phyloP scores from a whole-genome alignment of 1,140 invertebrate species.

The Agrilus planipennis region DNA sequence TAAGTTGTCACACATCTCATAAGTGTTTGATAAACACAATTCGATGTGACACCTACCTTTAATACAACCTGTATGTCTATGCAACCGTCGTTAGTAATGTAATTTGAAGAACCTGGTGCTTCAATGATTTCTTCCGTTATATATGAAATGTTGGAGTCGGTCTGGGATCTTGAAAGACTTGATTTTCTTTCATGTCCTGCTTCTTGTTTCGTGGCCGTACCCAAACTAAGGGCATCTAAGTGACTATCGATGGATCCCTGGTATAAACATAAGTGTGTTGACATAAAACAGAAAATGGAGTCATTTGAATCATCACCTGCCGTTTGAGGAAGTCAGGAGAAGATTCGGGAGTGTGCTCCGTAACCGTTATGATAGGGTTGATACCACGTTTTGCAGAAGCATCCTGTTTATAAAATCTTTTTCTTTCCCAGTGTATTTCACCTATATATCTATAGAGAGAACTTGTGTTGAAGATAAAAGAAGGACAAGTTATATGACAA shows the following conservation, averaged over 20 bases:
- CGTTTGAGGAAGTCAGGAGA: slow-evolving; percentile 69
- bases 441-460: slow-evolving; percentile 56
- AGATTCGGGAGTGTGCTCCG: slow-evolving; percentile 83
- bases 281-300: not conserved
- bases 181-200: slow-evolving; percentile 50
- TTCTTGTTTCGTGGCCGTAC: slow-evolving; percentile 42
- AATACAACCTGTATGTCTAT: slow-evolving; percentile 85
- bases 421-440: slow-evolving; percentile 41
- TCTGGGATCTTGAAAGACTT: slow-evolving; percentile 74
- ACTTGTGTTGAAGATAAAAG: too few species aligned
- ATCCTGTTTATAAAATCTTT: slow-evolving; percentile 30
- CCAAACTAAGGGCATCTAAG: slow-evolving; percentile 58
- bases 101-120: slow-evolving; percentile 78
- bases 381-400: slow-evolving; percentile 31
- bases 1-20: slow-evolving; percentile 2
- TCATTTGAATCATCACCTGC: slow-evolving; percentile 49
- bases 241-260: slow-evolving; percentile 70
- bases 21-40: slow-evolving; percentile 5
- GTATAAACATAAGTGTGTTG: not conserved
- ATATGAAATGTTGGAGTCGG: slow-evolving; percentile 90
- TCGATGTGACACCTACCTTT: slow-evolving; percentile 44
- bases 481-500: too few species aligned
- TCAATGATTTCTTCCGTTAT: slow-evolving; percentile 64
- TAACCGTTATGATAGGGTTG: slow-evolving; percentile 93
- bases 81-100: slow-evolving; percentile 90